A percentile compares a stretch with the other conserved stretches of the same genome.
Evolutionary conservation across 2,113 vertebrate genomes (phyloP).

Genomic region (Cryptotis parvus): DNA sequence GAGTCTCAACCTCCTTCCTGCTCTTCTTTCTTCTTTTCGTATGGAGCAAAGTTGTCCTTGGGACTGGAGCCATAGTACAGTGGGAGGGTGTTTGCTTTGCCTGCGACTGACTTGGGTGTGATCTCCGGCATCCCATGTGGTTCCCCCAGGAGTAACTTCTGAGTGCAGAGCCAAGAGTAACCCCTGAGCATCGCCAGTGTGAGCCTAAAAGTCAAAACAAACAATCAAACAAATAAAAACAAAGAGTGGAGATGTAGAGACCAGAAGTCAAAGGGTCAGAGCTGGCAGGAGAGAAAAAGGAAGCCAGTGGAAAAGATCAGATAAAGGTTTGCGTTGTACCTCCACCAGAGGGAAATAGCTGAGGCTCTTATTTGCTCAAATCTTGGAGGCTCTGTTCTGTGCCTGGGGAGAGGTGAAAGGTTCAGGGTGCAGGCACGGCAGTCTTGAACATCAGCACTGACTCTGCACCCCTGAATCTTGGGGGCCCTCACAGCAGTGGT

Average conservation of each 20-base stretch:
- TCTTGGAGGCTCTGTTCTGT: not conserved
- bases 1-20: not conserved
- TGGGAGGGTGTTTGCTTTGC: no score
- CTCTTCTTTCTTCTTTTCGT: not conserved
- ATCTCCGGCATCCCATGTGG: no score
- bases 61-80: no score
- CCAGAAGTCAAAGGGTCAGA: not conserved
- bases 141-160: no score
- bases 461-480: constrained; percentile 23
- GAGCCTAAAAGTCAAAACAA: no score
- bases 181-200: no score
- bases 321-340: constrained; percentile 34
- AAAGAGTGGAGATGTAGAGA: no score
- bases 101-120: no score
- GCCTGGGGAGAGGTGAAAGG: not conserved
- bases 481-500: not conserved
- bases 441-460: constrained; percentile 62
- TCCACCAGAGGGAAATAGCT: not conserved
- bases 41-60: not conserved
- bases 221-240: no score
- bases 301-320: constrained; percentile 35
- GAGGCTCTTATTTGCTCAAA: constrained; percentile 12
- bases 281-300: constrained; percentile 14
- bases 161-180: no score
- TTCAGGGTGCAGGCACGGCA: not conserved